Conservation (phyloP, 1,140 invertebrate genomes). For the Sycobia sp. region DNA sequence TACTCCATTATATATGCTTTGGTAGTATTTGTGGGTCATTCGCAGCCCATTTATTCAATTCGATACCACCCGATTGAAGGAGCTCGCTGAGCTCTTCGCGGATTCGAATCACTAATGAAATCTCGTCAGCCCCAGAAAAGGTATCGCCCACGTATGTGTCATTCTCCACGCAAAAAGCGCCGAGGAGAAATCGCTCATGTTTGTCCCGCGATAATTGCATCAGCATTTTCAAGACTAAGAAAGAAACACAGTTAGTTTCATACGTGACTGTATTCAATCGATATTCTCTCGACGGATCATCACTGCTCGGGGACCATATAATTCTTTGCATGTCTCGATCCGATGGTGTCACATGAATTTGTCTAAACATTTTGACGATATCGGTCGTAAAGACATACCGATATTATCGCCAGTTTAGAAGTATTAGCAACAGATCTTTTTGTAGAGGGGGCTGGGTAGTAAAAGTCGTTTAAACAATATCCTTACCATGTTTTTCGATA, state of each 20-base stretch:
- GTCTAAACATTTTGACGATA: conserved; percentile 44
- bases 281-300: too few relatives aligned
- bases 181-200: background rate
- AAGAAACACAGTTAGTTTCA: too few relatives aligned
- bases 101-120: background rate
- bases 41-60: too few relatives aligned
- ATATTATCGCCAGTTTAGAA: too few relatives aligned
- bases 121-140: background rate
- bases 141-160: too few relatives aligned
- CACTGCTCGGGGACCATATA: too few relatives aligned
- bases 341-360: too few relatives aligned
- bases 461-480: background rate
- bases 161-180: too few relatives aligned
- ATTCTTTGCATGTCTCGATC: too few relatives aligned
- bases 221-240: background rate
- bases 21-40: too few relatives aligned
- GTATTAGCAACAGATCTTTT: too few relatives aligned
- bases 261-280: too few relatives aligned
- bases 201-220: background rate
- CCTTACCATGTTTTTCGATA: background rate
- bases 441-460: background rate
- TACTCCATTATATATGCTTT: background rate
- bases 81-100: background rate
- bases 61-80: background rate
- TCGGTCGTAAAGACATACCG: conserved; percentile 32